Evolutionary conservation across 2,113 vertebrate species (phyloP), one percentile per base, ranked within the genome.

Genomic region (Chunga burmeisteri): DNA sequence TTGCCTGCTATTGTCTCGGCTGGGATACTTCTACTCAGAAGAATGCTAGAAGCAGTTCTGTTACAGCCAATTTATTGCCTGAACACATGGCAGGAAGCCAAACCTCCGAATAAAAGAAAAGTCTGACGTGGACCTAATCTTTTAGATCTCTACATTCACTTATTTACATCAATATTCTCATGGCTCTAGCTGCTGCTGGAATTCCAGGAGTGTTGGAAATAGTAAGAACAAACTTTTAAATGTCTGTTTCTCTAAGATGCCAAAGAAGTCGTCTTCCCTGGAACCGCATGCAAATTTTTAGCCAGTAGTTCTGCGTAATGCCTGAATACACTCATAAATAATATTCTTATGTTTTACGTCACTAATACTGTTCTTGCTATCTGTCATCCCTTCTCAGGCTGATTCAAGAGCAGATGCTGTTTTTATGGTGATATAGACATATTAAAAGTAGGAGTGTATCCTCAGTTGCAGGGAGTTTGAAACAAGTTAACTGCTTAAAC

Each of bases 41-140:
- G 85, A 94, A 59, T 92, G 86, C 34, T 66, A 68, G 55, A 78
- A 86, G 62, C 50, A 83, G 85, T 79, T 94, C 68, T 88, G 72
- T 49, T 86, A 49, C 93, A 36, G 79, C 42, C 58, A 44, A 96
- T 97, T 97, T 97, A 96, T 97, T 94, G 89, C 42, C 63, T 67
- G 59, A 83, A 84, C 8, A 21, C 56, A 50, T 65, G 97, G 96
- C 93, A 88, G 90, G 75, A 85, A 96, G 93, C 96, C 95, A 96
- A 90, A 90, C 59, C 36, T 66, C 71, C 3, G 8, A 91, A 65
- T 56, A 59, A 84, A 94, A 86, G 18, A 92, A 52, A 84, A 86
- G 36, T 42, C 56, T 93, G 92, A 86, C 73, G 40, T 53, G 7
- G 10, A 94, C 32, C 1, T 68, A 80, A 71, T 82, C 70, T 87